These are phyloP conservation scores for Epicauta chinensis DNA, from an alignment of 1,140 invertebrate genomes.

Conservation along the genomic window DNA sequence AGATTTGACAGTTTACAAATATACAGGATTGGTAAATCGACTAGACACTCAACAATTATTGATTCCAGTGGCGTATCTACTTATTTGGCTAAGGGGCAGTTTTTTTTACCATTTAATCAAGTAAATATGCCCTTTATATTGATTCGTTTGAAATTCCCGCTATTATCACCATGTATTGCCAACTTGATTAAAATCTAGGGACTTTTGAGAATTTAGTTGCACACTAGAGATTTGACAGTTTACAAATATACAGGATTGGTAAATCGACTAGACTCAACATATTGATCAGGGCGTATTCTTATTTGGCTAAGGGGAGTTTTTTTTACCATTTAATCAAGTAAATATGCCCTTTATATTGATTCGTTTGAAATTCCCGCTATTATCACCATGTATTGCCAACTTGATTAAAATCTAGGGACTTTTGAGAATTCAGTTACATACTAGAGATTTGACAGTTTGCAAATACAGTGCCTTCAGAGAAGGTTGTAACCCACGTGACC, in stretches of 20 bases:
- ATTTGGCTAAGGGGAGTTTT: conserved; percentile 76
- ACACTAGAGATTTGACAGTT: too few species aligned
- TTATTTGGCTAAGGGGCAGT: conserved; percentile 75
- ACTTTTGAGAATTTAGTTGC: background rate
- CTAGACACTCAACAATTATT: too few species aligned
- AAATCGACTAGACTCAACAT: too few species aligned
- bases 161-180: background rate
- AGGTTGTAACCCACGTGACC: too few species aligned
- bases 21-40: too few species aligned
- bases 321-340: conserved; percentile 61
- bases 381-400: background rate
- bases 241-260: too few species aligned
- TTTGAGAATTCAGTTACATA: background rate
- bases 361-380: background rate
- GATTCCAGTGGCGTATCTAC: conserved; percentile 84
- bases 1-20: too few species aligned
- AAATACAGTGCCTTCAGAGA: too few species aligned
- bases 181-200: background rate
- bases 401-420: background rate
- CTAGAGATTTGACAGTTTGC: too few species aligned
- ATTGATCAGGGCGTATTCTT: conserved; percentile 88
- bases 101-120: conserved; percentile 60
- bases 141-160: background rate
- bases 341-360: too few species aligned
- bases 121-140: too few species aligned